Conservation (phyloP, 1,140 invertebrate genomes). For the Holcopasites calliopsidis region DNA sequence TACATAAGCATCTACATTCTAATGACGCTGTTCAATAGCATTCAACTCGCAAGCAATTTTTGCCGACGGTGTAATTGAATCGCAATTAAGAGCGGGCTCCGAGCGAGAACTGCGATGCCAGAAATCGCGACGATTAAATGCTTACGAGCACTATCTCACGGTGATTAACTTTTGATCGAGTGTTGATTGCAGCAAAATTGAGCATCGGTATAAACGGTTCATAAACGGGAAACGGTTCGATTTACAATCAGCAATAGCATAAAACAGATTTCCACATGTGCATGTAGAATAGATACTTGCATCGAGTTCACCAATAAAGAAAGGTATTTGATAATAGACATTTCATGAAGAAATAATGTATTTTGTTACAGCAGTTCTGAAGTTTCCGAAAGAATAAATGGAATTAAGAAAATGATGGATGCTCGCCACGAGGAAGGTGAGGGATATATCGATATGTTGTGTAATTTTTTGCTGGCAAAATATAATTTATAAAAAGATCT, state of each 20-base stretch:
- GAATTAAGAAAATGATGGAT: no score
- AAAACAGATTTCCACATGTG: background rate
- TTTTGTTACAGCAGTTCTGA: no score
- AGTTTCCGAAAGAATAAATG: no score
- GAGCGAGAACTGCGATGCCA: background rate
- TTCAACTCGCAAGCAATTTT: slow-evolving; percentile 4
- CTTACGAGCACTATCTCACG: slow-evolving; percentile 36
- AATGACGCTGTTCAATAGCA: background rate
- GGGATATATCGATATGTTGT: no score
- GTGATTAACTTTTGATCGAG: slow-evolving; percentile 42
- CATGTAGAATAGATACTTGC: background rate
- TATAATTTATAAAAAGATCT: no score
- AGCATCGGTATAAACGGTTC: background rate
- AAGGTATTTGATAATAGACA: background rate
- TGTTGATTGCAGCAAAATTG: slow-evolving; percentile 12
- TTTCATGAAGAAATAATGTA: no score
- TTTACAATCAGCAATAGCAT: slow-evolving; percentile 13
- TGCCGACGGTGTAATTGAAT: slow-evolving; percentile 13
- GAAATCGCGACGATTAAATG: slow-evolving; percentile 38
- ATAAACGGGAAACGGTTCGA: slow-evolving; percentile 15
- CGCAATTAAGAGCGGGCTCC: slow-evolving; percentile 26
- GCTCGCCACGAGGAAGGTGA: no score
- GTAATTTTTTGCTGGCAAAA: no score
- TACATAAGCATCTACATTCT: no score
- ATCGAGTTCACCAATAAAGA: no score